Evolutionary conservation across 2,888 invertebrate genomes (phyloP), one percentile per base, ranked within the genome.

Genomic region (Philonicus albiceps): DNA sequence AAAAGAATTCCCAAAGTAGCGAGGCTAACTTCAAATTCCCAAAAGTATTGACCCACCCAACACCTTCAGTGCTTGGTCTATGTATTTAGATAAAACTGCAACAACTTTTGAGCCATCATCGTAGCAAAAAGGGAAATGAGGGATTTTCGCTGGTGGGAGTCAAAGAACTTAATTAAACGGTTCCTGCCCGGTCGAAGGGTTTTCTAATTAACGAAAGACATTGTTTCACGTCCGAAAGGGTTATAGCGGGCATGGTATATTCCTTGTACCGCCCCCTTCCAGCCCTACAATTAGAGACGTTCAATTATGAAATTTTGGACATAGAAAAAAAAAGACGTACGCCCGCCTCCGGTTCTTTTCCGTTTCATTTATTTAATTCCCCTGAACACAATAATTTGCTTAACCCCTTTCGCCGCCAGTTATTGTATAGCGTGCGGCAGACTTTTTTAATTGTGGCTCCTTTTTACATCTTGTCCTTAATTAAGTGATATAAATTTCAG

Each of bases 181-280:
- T 84, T 34, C 84, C 84, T 72, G 73, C 72, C 81, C 43, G 13
- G 84, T 84, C 84, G 84, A 84, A 84, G 73, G 84, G 84, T 72
- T 84, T 73, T 84, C 84, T 84, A 84, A 84, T 84, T 84, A 83
- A 84, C 84, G 84, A 84, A 84, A 84, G 84, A 84, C 84, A 84
- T 84, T 73, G 84, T 84, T 84, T 73, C 84, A 84, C 84, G 84
- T 84, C 84, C 84, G 84, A 84, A 84, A 73, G 84, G 84, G 84
- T 84, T 84, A 72, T 6, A 64, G 22, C 64, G 64, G 27, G 27
- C 84, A 16, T 43, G 84, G 84, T 30, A 43, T 73, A 73, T 84
- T 40, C 53, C 22, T 49, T 49, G 8, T 22, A 55, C 30, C 73
- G 73, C 73, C 73, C 84, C n/a, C 13, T 40, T 22, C 13, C 78